phyloP scores from a whole-genome alignment of 2,113 vertebrate genomes.

The Hemibagrus wyckioides region DNA sequence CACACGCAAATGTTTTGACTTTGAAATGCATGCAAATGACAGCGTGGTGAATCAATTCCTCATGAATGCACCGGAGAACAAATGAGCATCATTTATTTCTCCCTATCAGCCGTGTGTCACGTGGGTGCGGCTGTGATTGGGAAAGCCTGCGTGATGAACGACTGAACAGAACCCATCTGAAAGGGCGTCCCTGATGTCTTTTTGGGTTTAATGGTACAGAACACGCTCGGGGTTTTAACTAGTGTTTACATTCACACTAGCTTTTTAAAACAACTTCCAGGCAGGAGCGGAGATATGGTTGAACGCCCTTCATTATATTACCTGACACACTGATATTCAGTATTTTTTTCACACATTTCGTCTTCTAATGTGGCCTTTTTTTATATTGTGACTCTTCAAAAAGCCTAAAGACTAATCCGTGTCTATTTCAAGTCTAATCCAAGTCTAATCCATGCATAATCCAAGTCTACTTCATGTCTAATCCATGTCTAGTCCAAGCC shows the following conservation, averaged over 20 bases:
- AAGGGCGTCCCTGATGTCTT: not conserved
- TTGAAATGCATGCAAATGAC: constrained; percentile 39
- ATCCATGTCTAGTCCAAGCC: too few relatives aligned
- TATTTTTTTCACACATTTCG: not conserved
- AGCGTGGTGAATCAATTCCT: constrained; percentile 31
- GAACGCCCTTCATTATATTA: not conserved
- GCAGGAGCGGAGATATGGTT: not conserved
- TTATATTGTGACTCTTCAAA: not conserved
- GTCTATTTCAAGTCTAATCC: too few relatives aligned
- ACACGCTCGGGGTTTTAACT: not conserved
- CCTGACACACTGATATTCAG: not conserved
- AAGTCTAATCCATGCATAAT: too few relatives aligned
- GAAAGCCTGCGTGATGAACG: not conserved
- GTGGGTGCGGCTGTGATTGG: not conserved
- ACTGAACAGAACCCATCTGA: not conserved
- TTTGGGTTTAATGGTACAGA: not conserved
- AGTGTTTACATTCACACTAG: not conserved
- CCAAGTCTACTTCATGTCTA: too few relatives aligned
- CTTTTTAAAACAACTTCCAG: not conserved
- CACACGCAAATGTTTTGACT: constrained; percentile 34
- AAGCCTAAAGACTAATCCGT: too few relatives aligned
- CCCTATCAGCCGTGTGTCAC: not conserved
- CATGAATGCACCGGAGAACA: not conserved
- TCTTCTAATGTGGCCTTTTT: not conserved
- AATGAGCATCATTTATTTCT: not conserved